Base-by-base conservation (phyloP, 2,797 vertebrate species). In the Muscicapa comitata region DNA sequence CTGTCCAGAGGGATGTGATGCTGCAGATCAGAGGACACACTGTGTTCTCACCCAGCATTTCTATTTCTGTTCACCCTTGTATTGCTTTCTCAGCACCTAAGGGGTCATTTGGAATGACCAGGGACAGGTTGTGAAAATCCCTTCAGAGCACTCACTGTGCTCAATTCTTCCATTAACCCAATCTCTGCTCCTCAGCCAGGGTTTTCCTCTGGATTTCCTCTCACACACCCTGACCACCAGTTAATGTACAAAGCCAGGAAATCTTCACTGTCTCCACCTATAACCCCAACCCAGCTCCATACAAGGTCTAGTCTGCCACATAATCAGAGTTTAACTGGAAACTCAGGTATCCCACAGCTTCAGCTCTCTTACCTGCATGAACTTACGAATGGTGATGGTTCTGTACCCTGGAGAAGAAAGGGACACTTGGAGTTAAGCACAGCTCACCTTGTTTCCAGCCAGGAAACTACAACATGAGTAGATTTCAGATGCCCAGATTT, bases 321-420 rank as follows among this genome's bases (percentile, higher is more conserved):
- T 2, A 8, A 67, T 33, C 58, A 51, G 45, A 61, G 54, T 54
- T 33, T 31, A 40, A 28, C 17, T 31, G 47, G 62, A 5, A 67
- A 40, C 35, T 54, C 57, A 5, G 5, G 31, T 6, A 7, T 88
- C 31, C n/a, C 2, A 20, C 4, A 19, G 13, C 67, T 63, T 25
- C 48, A 55, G 5, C 65, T 62, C 38, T 66, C 94, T 72, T 97
- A 99, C 99, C 99, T 99, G 99, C 99, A 99, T 99, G 70, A 99
- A 93, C 75, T 99, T 99, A 91, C 99, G 98, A 80, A 99, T 98
- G 2, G 98, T 98, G 86, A 99, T 98, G 6, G 98, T 98, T 95
- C 98, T 98, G 67, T 98, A 99, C 55, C 99, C 99, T 99, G 93
- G 16, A 83, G 83, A 35, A 86, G 40, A 87, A 92, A 88, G 26